Conservation (phyloP, 1,140 invertebrate species). For the Halictus rubicundus region DNA sequence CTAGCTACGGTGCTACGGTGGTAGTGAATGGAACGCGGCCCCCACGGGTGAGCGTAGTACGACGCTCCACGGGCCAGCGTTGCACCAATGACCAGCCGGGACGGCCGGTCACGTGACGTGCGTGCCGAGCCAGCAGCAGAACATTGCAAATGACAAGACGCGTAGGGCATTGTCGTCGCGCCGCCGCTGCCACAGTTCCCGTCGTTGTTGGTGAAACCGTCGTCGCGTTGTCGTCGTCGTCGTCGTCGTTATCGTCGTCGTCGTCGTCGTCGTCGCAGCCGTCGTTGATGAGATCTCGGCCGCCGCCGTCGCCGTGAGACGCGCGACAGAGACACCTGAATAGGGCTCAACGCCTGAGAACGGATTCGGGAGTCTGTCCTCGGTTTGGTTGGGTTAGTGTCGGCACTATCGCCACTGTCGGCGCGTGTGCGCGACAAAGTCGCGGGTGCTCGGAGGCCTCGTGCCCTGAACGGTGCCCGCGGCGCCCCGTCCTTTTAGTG, state of each 20-base stretch:
- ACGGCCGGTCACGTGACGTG: constrained; percentile 68
- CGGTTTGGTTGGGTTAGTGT: constrained; percentile 12
- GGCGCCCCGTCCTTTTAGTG: constrained; percentile 40
- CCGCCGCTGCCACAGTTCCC: constrained; percentile 47
- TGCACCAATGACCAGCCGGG: constrained; percentile 61
- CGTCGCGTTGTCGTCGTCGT: constrained; percentile 17
- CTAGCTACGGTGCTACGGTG: constrained; percentile 60
- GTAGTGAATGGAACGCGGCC: constrained; percentile 71
- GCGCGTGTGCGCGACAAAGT: constrained; percentile 49
- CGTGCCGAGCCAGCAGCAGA: constrained; percentile 68
- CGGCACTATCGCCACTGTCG: constrained; percentile 43
- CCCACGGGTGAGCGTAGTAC: constrained; percentile 67
- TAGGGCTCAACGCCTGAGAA: neutral
- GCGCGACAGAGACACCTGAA: neutral
- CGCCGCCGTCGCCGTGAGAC: constrained; percentile 18
- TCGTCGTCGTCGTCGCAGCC: neutral
- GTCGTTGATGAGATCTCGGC: constrained; percentile 33
- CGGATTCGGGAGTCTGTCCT: neutral
- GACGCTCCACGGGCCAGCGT: constrained; percentile 57
- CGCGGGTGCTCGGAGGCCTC: constrained; percentile 55
- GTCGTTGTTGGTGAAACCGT: constrained; percentile 39
- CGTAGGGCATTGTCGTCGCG: constrained; percentile 70
- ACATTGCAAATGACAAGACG: constrained; percentile 75
- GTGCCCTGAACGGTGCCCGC: constrained; percentile 52
- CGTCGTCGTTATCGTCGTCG: neutral